These are phyloP conservation scores for Magallana angulata DNA, from an alignment of 1,140 invertebrate species.

Conservation along the genomic window DNA sequence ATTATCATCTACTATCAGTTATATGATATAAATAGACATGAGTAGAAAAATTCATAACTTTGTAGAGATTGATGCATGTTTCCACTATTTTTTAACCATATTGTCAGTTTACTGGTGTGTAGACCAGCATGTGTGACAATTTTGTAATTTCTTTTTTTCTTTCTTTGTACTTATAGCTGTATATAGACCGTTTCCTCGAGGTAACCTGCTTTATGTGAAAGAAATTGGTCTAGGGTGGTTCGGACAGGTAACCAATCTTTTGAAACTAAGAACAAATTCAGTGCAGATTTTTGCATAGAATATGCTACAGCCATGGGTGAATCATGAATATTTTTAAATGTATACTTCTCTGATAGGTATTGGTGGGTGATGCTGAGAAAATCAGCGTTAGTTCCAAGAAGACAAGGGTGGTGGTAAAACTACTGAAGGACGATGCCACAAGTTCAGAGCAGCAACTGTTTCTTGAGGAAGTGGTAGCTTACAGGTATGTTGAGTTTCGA, in stretches of 20 bases:
- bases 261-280: background rate
- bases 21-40: no score
- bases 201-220: conserved; percentile 88
- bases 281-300: background rate
- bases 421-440: conserved; percentile 86
- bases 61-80: no score
- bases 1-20: no score
- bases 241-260: conserved; percentile 84
- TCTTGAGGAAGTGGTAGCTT: conserved; percentile 86
- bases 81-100: background rate
- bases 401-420: conserved; percentile 83
- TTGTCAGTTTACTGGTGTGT: background rate
- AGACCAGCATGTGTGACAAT: background rate
- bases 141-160: background rate
- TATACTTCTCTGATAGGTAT: conserved; percentile 81
- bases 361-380: conserved; percentile 86
- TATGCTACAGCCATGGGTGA: background rate
- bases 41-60: no score
- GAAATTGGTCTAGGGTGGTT: conserved; percentile 93
- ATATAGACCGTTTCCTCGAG: conserved; percentile 84
- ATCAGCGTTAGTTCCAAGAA: conserved; percentile 78
- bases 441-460: conserved; percentile 86
- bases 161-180: conserved; percentile 57
- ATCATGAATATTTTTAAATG: background rate
- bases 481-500: conserved; percentile 74